Evolutionary conservation across 2,888 invertebrate genomes (phyloP).

Genomic region (Cataglyphis altisquamis): DNA sequence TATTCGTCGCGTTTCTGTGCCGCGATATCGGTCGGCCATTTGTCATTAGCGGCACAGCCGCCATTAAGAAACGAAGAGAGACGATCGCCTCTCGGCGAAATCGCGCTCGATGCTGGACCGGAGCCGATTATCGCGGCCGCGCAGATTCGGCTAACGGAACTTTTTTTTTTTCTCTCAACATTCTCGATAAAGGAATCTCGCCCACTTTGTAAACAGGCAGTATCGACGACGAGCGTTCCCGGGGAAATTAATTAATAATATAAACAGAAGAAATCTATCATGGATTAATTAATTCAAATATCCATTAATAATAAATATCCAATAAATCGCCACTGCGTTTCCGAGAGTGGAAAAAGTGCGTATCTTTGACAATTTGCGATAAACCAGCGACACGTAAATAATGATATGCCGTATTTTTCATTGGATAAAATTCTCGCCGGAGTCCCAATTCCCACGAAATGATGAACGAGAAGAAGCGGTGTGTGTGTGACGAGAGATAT

Average conservation of each 20-base stretch:
- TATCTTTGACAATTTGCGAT: not conserved
- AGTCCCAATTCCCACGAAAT: conserved; percentile 23
- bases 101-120: conserved; percentile 49
- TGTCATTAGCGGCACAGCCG: conserved; percentile 62
- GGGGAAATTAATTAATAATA: conserved; percentile 24
- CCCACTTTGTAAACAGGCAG: conserved; percentile 19
- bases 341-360: not conserved
- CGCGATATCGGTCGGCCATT: conserved; percentile 46
- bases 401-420: not conserved
- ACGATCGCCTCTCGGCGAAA: conserved; percentile 68
- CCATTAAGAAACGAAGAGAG: conserved; percentile 66
- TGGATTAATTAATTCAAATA: conserved; percentile 16
- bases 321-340: conserved; percentile 2
- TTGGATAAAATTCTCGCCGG: not conserved
- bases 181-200: conserved; percentile 32
- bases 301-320: not conserved
- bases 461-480: not conserved
- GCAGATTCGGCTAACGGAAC: conserved; percentile 51
- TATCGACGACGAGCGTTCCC: conserved; percentile 2
- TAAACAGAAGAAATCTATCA: not conserved
- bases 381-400: not conserved
- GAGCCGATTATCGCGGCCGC: conserved; percentile 35
- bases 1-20: conserved; percentile 47
- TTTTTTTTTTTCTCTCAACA: conserved; percentile 21
- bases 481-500: not conserved